A percentile compares a stretch with the other conserved stretches of the same genome.
Evolutionary conservation across 2,797 vertebrate genomes (phyloP).

Genomic region (Acanthornis magna): DNA sequence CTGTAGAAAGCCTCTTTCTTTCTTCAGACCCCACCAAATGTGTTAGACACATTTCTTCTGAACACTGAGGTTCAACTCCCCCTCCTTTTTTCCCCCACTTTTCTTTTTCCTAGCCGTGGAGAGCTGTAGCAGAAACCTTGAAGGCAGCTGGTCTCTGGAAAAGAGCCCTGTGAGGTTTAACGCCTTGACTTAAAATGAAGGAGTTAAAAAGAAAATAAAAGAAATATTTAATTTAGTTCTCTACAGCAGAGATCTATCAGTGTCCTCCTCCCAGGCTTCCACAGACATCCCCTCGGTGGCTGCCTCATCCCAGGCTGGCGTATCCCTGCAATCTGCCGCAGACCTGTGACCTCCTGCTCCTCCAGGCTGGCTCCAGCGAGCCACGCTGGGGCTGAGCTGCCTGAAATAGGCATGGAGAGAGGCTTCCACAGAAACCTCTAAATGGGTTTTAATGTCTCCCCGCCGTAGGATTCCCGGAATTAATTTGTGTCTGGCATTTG

Average conservation of each 20-base stretch:
- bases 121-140: background rate
- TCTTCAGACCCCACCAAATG: background rate
- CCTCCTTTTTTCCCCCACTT: background rate
- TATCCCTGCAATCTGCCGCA: background rate
- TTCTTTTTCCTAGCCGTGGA: background rate
- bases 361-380: conserved; percentile 38
- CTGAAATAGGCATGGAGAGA: conserved; percentile 25
- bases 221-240: background rate
- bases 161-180: background rate
- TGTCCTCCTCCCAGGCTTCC: background rate
- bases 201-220: background rate
- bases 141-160: background rate
- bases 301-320: background rate
- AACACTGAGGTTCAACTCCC: background rate
- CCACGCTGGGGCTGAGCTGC: background rate
- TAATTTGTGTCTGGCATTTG: conserved; percentile 61
- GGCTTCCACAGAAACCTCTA: conserved; percentile 65
- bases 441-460: conserved; percentile 57
- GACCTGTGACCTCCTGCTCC: conserved; percentile 15
- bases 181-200: background rate
- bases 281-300: background rate
- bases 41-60: background rate
- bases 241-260: background rate
- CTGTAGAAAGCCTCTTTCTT: background rate
- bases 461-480: conserved; percentile 56